Conservation (phyloP, 2,113 vertebrate genomes). For the Alexandromys fortis region DNA sequence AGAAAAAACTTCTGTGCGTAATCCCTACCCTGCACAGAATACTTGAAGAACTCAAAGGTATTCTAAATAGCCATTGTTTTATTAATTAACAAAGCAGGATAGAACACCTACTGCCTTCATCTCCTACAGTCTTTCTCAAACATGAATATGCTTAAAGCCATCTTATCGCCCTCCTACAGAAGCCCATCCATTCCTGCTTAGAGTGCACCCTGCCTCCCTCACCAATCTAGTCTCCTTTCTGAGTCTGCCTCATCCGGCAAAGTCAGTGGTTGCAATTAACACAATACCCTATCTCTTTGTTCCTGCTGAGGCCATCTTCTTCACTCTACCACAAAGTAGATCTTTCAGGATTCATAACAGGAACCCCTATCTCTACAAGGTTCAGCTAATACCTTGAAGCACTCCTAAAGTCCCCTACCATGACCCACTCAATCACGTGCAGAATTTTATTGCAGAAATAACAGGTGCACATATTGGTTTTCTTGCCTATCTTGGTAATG, state of each 20-base stretch:
- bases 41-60: background rate
- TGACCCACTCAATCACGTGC: rapidly evolving
- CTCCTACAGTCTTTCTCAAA: background rate
- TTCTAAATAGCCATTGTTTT: background rate
- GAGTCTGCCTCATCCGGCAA: background rate
- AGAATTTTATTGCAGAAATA: background rate
- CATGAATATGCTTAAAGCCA: background rate
- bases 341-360: background rate
- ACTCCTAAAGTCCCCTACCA: background rate
- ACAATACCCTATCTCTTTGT: background rate
- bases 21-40: background rate
- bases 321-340: background rate
- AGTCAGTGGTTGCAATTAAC: background rate
- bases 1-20: background rate
- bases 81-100: background rate
- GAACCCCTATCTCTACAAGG: background rate
- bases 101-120: background rate
- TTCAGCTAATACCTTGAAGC: background rate
- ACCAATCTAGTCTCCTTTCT: background rate
- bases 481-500: background rate
- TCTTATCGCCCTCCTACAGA: background rate
- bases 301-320: background rate
- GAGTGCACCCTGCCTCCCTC: background rate
- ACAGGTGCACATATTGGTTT: background rate
- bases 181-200: background rate